Evolutionary conservation across 1,140 invertebrate species (phyloP), one percentile per base, ranked within the genome.

Genomic region (Heliconius himera): DNA sequence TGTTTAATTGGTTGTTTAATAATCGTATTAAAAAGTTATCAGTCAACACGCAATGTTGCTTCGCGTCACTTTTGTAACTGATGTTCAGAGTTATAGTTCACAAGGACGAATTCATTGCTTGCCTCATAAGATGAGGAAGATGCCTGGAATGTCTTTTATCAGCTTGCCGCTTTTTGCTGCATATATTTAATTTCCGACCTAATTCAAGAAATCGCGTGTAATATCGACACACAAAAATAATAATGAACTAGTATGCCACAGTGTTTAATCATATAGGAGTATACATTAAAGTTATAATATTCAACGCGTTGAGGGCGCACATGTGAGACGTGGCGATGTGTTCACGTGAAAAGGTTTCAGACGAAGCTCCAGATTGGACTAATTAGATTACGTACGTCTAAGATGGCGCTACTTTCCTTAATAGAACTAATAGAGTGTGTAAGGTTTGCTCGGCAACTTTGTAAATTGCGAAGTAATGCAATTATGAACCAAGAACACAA

Each of bases 341-440:
- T 73, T 78, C 18, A 11, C 26, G 60, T 38, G 33, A 54, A 77
- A 78, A 73, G 77, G 77, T 78, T 78, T 78, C 77, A 60, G 8
- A 22, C 3, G 70, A 49, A 72, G 70, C 76, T 78, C 26, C 77
- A 78, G 36, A 78, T 78, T 78, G 41, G 33, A 78, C 77, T 78
- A 78, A 78, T 78, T 74, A 73, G 56, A 66, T 78, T 70, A 78
- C 72, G 72, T 38, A 70, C 77, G 72, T 78, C 77, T 78, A 70
- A 72, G 77, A 66, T 70, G 29, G 77, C 56, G 66, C n/a, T 78
- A 78, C 56, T 74, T 74, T 70, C 66, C 72, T 78, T 78, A 78
- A 70, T 46, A 78, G 36, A 56, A 26, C 22, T 46, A 36, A 38
- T 76, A 70, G 3, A 76, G 38, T 18, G 54, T 29, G 13, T 60